Conservation (phyloP, 2,113 vertebrate genomes). For the Lagenorhynchus albirostris region DNA sequence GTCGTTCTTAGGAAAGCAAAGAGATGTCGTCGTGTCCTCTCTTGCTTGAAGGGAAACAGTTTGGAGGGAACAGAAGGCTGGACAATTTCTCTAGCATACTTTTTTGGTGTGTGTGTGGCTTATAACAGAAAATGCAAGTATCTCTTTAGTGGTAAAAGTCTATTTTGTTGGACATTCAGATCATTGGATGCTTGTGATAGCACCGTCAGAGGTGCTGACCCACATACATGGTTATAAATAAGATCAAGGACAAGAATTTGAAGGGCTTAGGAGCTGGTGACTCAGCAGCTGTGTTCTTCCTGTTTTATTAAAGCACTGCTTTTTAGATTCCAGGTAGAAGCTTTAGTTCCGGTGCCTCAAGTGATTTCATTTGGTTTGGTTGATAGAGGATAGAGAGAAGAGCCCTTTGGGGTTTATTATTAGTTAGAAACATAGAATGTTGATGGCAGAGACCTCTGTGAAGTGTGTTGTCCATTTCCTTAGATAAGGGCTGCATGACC, state of each 20-base stretch:
- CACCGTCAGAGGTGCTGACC: neutral
- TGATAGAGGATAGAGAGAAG: neutral
- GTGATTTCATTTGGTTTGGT: conserved; percentile 1
- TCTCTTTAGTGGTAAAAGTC: neutral
- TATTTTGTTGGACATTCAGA: neutral
- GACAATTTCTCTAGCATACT: neutral
- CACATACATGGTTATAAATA: neutral
- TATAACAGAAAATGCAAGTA: neutral
- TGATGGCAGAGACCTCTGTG: neutral
- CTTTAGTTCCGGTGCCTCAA: neutral
- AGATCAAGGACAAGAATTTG: neutral
- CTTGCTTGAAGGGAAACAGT: neutral
- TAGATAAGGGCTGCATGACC: neutral
- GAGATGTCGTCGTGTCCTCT: neutral
- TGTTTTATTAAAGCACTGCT: neutral
- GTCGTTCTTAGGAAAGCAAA: neutral
- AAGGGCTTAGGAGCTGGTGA: neutral
- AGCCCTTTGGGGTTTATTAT: neutral
- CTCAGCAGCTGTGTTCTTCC: neutral
- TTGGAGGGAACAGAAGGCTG: neutral
- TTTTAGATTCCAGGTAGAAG: neutral
- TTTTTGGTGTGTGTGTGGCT: neutral
- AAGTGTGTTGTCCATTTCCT: neutral
- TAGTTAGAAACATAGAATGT: neutral
- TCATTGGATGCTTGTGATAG: neutral